A percentile compares a stretch with the other conserved stretches of the same genome.
Conservation (phyloP, 2,113 vertebrate genomes). For the Dolichotis patagonum region DNA sequence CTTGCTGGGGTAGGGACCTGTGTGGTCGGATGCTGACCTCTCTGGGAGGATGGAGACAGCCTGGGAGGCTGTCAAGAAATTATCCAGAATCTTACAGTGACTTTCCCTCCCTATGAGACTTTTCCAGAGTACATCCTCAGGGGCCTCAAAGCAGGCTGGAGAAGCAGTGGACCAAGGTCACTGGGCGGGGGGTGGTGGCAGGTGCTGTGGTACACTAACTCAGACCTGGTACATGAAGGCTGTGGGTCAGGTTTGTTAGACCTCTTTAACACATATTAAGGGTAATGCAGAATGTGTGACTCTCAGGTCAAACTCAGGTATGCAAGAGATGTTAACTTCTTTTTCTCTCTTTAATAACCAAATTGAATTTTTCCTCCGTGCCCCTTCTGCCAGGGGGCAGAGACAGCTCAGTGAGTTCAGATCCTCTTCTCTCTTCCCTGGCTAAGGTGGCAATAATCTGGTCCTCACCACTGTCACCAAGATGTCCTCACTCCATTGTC, state of each 20-base stretch:
- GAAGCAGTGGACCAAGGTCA: neutral
- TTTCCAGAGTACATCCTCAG: neutral
- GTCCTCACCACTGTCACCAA: neutral
- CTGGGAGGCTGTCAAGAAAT: neutral
- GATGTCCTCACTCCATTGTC: neutral
- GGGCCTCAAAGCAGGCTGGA: neutral
- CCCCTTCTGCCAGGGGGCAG: neutral
- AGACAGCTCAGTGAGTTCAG: neutral
- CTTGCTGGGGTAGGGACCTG: neutral
- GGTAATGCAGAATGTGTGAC: too few relatives aligned
- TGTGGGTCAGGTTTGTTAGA: neutral
- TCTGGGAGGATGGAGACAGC: neutral
- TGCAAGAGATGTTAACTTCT: neutral
- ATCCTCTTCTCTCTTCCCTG: neutral
- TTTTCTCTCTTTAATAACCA: neutral
- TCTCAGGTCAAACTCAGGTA: neutral
- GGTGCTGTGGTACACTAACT: too few relatives aligned
- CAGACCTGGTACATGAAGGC: neutral
- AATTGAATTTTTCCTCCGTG: neutral
- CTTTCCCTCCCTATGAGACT: neutral
- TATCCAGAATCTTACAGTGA: neutral
- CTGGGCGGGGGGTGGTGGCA: rapidly evolving
- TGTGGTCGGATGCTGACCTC: neutral
- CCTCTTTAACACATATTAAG: neutral
- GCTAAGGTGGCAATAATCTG: neutral